A percentile compares a stretch with the other conserved stretches of the same genome.
Conservation (phyloP, 2,888 invertebrate genomes). For the Rhyacophila evoluta region DNA sequence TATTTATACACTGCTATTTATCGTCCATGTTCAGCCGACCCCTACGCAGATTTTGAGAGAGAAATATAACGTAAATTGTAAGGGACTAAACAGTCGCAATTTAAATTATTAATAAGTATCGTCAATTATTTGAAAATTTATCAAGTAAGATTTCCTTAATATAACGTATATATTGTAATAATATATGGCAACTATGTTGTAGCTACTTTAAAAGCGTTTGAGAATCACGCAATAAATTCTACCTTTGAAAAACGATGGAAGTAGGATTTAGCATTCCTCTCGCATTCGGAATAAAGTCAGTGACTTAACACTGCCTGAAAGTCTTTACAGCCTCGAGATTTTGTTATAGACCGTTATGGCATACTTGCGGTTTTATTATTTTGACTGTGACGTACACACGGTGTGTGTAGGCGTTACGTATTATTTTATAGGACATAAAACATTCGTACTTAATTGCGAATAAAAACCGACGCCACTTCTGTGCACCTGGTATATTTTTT, state of each 20-base stretch:
- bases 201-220: not conserved
- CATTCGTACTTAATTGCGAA: not conserved
- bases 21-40: too few relatives aligned
- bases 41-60: too few relatives aligned
- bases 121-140: too few relatives aligned
- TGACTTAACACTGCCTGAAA: conserved; percentile 30
- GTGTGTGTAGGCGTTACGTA: not conserved
- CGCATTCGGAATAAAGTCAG: conserved; percentile 45
- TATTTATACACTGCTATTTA: too few relatives aligned
- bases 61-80: too few relatives aligned
- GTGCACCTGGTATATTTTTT: too few relatives aligned
- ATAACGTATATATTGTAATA: too few relatives aligned
- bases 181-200: too few relatives aligned
- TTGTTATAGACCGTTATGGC: conserved; percentile 32
- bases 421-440: not conserved
- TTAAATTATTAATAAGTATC: too few relatives aligned
- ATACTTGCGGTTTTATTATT: conserved; percentile 34
- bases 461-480: not conserved
- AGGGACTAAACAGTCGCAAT: too few relatives aligned
- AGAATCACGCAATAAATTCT: not conserved
- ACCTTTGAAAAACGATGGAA: not conserved
- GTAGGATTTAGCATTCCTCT: conserved; percentile 38
- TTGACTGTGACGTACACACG: not conserved
- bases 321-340: conserved; percentile 41
- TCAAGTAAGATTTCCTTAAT: too few relatives aligned